Base-by-base conservation (phyloP, 1,140 invertebrate species). In the Euborellia annulipes region DNA sequence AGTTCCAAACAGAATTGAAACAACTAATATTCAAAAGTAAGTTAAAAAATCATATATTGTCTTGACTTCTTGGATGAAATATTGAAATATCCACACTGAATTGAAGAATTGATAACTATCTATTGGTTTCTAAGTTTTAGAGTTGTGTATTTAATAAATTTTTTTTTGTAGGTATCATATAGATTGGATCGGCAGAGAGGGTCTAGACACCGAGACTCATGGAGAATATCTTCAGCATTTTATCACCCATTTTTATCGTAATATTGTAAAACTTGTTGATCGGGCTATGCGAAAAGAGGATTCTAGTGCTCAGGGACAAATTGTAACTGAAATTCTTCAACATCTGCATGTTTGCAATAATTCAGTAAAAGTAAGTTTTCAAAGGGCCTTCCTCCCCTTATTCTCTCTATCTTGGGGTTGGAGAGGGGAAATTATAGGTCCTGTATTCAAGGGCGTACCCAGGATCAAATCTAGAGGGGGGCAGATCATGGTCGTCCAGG, bases 271-370 rank as follows among this genome's bases (percentile, higher is more conserved):
- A 55, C 71, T 93, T 3, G 85, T 93, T 2, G 89, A 93, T 58
- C 71, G 87, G 56, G 90, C 90, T 2, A 93, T 95, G 89, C 72
- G 88, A 48, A 93, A 92, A 64, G 89, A 95, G 65, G 88, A 93
- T 63, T 87, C 83, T 43, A 93, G 84, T 50, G 83, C 87, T 11
- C 86, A 91, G 59, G 90, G 89, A 14, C 85, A 89, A 63, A 91
- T 93, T 55, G 85, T 93, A 52, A 91, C 89, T 1, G 93, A 98
- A 66, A 89, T 96, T 36, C 68, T 98, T 18, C 92, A 97, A 59
- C 93, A 98, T 72, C 70, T 96, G 8, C 92, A 97, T 57, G 89
- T 89, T 20, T 96, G 91, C 56, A 91, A 90, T 56, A 94, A 92
- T 62, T 91, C 88, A n/a, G 91, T 93, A 3, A 84, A 82, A 64